Evolutionary conservation across 1,140 invertebrate genomes (phyloP).

Genomic region (Lithobius niger): DNA sequence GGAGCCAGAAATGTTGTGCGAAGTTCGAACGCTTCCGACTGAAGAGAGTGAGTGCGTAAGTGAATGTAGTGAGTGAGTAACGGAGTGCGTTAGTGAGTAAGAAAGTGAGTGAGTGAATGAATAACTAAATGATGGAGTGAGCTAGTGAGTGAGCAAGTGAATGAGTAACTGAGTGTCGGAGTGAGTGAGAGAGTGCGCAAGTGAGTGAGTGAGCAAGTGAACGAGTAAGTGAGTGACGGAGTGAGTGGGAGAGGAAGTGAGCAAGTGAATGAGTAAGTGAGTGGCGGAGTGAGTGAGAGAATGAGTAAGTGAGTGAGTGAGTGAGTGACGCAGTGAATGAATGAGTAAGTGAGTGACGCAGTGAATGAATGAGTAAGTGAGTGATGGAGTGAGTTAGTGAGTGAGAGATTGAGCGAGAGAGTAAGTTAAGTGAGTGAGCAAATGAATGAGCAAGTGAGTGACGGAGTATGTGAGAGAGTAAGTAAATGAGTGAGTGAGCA

Average conservation of each 20-base stretch:
- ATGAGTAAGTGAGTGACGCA: background rate
- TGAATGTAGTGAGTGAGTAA: too few relatives aligned
- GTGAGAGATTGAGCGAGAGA: background rate
- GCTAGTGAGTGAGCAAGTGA: too few relatives aligned
- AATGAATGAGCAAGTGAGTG: background rate
- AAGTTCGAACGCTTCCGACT: too few relatives aligned
- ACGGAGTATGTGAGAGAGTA: background rate
- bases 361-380: background rate
- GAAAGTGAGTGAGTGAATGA: too few relatives aligned
- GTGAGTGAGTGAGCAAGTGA: too few relatives aligned
- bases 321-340: background rate
- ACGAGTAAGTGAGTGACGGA: background rate
- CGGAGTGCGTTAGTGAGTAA: too few relatives aligned
- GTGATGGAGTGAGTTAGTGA: background rate
- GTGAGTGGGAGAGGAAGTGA: background rate
- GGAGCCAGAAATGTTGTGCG: too few relatives aligned
- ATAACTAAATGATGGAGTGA: too few relatives aligned
- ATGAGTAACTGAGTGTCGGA: too few relatives aligned
- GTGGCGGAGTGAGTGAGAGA: background rate
- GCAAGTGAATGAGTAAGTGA: background rate
- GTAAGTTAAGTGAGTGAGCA: background rate
- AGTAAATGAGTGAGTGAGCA: too few relatives aligned
- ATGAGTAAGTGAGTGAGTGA: background rate
- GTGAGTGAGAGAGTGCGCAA: too few relatives aligned
- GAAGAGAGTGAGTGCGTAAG: too few relatives aligned